Evolutionary conservation across 2,888 invertebrate genomes (phyloP).

Genomic region (Gerris lacustris): DNA sequence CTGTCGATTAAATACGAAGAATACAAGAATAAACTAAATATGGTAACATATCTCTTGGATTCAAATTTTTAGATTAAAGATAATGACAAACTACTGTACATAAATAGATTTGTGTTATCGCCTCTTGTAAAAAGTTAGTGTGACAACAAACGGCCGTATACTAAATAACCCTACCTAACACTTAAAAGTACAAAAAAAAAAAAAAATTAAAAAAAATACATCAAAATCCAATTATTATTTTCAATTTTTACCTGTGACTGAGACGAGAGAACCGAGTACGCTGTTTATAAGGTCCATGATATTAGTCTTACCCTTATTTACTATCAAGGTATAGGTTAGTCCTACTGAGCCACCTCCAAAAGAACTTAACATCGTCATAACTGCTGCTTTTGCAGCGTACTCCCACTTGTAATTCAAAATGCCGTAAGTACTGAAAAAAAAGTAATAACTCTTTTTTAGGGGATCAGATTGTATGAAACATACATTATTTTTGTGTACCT

Average conservation of each 20-base stretch:
- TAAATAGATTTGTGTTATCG: too few relatives aligned
- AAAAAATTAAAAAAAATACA: too few relatives aligned
- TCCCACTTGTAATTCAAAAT: constrained; percentile 79
- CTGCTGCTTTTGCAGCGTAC: constrained; percentile 77
- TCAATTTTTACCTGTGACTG: constrained; percentile 55
- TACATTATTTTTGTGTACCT: too few relatives aligned
- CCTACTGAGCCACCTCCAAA: constrained; percentile 77
- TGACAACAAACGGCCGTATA: too few relatives aligned
- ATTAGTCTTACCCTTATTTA: constrained; percentile 60
- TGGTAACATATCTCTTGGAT: too few relatives aligned
- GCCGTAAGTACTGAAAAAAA: constrained; percentile 42
- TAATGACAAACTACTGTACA: too few relatives aligned
- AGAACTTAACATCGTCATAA: constrained; percentile 80
- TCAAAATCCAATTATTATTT: neutral
- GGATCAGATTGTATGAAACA: neutral
- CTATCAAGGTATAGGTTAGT: constrained; percentile 49
- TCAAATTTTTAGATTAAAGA: too few relatives aligned
- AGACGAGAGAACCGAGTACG: constrained; percentile 72
- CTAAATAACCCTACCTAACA: too few relatives aligned
- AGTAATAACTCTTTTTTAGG: neutral
- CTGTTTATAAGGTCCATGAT: constrained; percentile 80
- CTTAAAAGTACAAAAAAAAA: too few relatives aligned
- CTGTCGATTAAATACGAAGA: too few relatives aligned
- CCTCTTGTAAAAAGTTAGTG: too few relatives aligned
- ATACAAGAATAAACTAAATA: too few relatives aligned